phyloP scores from a whole-genome alignment of 2,888 invertebrate genomes.

The Dendrolimus houi region DNA sequence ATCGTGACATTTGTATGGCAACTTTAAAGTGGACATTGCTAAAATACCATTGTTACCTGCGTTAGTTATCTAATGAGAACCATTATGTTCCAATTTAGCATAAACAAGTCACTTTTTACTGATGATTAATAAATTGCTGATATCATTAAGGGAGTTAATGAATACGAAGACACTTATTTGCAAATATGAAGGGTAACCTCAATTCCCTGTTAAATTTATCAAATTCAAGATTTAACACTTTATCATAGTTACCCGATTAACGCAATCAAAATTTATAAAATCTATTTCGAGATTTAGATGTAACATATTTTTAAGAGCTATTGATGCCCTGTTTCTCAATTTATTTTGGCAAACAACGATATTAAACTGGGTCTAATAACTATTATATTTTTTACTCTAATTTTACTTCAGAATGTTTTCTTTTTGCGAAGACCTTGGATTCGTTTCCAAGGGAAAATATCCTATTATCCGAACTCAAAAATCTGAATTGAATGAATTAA shows the following conservation, averaged over 20 bases:
- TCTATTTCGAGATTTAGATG: conserved; percentile 4
- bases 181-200: conserved; percentile 5
- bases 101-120: not conserved
- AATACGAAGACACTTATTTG: not conserved
- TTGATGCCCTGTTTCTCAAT: no score
- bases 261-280: conserved; percentile 3
- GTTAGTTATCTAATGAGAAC: conserved; percentile 2
- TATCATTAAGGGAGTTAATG: conserved; percentile 6
- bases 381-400: no score
- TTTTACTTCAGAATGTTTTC: no score
- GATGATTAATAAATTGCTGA: not conserved
- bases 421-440: no score
- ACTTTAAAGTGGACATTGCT: conserved; percentile 41
- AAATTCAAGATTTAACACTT: not conserved
- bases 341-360: no score
- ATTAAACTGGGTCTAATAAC: no score
- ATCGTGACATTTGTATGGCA: conserved; percentile 63
- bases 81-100: not conserved
- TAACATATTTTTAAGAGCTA: not conserved
- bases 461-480: no score
- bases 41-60: conserved; percentile 20
- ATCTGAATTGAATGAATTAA: no score
- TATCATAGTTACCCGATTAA: no score
- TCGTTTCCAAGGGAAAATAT: no score
- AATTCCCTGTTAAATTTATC: conserved; percentile 4